These are phyloP conservation scores for Agrypnia vestita DNA, from an alignment of 1,140 invertebrate genomes.

Conservation along the genomic window DNA sequence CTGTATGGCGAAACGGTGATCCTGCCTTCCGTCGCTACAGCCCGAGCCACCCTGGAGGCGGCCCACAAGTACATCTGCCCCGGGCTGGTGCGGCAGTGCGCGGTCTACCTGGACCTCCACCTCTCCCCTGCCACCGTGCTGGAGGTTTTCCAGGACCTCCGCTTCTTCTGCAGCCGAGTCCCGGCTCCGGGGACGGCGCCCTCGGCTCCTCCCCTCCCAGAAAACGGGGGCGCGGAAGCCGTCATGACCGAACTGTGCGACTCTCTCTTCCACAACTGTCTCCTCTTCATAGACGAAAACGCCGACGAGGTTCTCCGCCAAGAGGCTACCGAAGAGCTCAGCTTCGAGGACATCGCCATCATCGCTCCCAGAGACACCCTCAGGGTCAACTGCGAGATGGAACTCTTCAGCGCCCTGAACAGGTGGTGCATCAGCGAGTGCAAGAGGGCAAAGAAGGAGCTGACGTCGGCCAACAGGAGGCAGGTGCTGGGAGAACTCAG, in stretches of 20 bases:
- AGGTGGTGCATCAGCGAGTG: conserved; percentile 81
- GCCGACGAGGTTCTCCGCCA: conserved; percentile 76
- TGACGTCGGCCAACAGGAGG: conserved; percentile 76
- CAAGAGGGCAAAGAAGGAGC: conserved; percentile 76
- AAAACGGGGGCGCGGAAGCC: conserved; percentile 64
- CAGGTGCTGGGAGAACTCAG: conserved; percentile 77
- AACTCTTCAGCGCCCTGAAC: conserved; percentile 75
- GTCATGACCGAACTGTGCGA: conserved; percentile 72
- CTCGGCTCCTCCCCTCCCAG: conserved; percentile 54
- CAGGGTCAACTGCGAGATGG: conserved; percentile 72
- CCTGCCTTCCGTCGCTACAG: conserved; percentile 77
- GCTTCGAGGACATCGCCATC: conserved; percentile 74
- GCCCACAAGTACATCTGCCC: conserved; percentile 81
- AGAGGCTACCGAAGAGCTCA: conserved; percentile 80
- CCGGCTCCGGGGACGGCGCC: conserved; percentile 68
- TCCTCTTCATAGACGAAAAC: conserved; percentile 76
- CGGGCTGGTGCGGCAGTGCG: conserved; percentile 76
- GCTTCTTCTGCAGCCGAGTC: conserved; percentile 68
- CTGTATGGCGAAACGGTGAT: conserved; percentile 77
- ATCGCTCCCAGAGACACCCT: conserved; percentile 78
- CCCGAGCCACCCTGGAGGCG: conserved; percentile 78
- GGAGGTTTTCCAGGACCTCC: conserved; percentile 68
- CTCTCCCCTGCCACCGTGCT: conserved; percentile 59
- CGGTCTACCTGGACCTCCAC: conserved; percentile 73
- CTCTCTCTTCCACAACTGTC: conserved; percentile 75